Evolutionary conservation across 2,888 invertebrate species (phyloP).

Genomic region (Euphydryas editha): DNA sequence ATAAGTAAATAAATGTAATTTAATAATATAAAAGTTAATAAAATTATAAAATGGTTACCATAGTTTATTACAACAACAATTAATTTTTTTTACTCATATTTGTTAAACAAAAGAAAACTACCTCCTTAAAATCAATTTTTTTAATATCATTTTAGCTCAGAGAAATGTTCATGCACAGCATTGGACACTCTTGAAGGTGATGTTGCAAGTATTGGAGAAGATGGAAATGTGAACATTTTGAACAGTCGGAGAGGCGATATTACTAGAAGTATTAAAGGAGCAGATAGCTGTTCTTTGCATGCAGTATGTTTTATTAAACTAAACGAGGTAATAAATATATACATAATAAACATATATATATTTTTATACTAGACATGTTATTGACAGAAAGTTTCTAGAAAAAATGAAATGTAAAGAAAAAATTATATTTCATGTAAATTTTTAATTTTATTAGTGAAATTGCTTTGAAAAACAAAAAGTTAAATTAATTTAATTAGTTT

Average conservation of each 20-base stretch:
- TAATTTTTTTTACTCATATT: too few relatives aligned
- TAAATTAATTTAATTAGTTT: too few relatives aligned
- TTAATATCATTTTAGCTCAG: slow-evolving; percentile 50
- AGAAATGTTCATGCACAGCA: slow-evolving; percentile 88
- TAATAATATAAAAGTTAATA: too few relatives aligned
- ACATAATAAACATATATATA: neutral
- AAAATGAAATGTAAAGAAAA: too few relatives aligned
- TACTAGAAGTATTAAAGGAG: slow-evolving; percentile 82
- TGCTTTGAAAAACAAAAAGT: neutral
- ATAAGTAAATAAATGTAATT: too few relatives aligned
- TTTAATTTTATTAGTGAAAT: too few relatives aligned
- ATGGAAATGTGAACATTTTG: slow-evolving; percentile 86
- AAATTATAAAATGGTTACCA: too few relatives aligned
- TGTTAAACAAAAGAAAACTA: neutral
- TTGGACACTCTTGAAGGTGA: slow-evolving; percentile 90
- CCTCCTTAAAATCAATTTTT: neutral
- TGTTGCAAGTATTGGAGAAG: slow-evolving; percentile 92
- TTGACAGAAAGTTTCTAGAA: too few relatives aligned
- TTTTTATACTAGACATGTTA: neutral
- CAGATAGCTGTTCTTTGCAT: slow-evolving; percentile 92
- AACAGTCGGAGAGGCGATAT: slow-evolving; percentile 73
- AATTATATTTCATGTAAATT: too few relatives aligned
- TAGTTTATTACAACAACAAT: too few relatives aligned
- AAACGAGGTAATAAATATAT: slow-evolving; percentile 70
- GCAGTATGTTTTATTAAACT: slow-evolving; percentile 89